Conservation (phyloP, 2,113 vertebrate genomes). For the Gavialis gangeticus region DNA sequence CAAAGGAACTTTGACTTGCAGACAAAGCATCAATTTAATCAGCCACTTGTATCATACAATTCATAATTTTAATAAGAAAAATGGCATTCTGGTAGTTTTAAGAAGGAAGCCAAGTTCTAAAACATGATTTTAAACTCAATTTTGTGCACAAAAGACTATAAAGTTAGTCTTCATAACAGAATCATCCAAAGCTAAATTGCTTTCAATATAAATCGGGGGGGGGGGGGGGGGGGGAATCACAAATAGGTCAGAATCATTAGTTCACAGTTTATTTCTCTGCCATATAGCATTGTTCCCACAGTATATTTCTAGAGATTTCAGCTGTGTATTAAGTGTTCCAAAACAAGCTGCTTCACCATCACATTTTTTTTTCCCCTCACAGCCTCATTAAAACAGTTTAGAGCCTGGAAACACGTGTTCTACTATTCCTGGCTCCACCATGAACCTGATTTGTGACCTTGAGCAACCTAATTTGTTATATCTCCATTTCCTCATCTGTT, state of each 20-base stretch:
- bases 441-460: conserved; percentile 65
- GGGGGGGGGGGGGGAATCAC: background rate
- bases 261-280: background rate
- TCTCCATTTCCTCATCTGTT: background rate
- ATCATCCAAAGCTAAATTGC: background rate
- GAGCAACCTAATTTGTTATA: background rate
- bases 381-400: conserved; percentile 52
- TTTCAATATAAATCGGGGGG: background rate
- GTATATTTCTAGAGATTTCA: background rate
- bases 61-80: background rate
- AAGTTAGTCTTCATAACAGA: background rate
- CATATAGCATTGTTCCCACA: background rate
- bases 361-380: conserved; percentile 23
- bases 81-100: too few species aligned
- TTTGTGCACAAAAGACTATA: too few species aligned
- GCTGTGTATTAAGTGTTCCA: too few species aligned
- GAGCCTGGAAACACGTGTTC: conserved; percentile 3
- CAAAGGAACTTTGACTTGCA: background rate
- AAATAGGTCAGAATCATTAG: background rate
- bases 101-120: too few species aligned
- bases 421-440: conserved; percentile 52
- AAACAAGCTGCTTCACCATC: background rate
- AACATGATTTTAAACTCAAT: too few species aligned
- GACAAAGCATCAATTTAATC: background rate
- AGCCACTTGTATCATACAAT: background rate